Evolutionary conservation across 2,888 invertebrate genomes (phyloP).

Genomic region (Rhamnusium bicolor): DNA sequence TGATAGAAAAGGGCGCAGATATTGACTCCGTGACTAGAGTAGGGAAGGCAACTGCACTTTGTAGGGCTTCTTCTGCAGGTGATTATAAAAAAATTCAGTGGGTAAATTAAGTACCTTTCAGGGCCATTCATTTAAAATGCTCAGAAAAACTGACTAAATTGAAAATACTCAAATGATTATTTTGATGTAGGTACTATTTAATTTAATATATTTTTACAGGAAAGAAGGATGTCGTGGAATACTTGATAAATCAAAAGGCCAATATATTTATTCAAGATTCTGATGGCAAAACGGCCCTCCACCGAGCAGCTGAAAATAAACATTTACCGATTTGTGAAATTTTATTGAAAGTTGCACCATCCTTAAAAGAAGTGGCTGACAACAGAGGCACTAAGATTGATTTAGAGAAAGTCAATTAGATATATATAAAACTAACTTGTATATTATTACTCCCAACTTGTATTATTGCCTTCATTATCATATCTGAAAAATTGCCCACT

Average conservation of each 20-base stretch:
- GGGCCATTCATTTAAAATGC: too few species aligned
- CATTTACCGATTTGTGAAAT: constrained; percentile 48
- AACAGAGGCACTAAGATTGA: constrained; percentile 46
- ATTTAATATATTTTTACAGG: constrained; percentile 70
- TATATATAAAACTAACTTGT: neutral
- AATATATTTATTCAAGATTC: constrained; percentile 78
- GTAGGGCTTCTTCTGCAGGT: constrained; percentile 86
- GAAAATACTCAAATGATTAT: too few species aligned
- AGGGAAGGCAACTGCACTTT: constrained; percentile 86
- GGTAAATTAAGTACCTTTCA: too few species aligned
- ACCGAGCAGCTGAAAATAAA: constrained; percentile 78
- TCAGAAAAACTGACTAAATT: too few species aligned
- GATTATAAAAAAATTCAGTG: neutral
- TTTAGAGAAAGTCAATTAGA: neutral
- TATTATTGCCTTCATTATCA: neutral
- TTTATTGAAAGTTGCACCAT: constrained; percentile 43
- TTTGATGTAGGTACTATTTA: too few species aligned
- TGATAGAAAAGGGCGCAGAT: constrained; percentile 81
- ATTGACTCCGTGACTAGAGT: constrained; percentile 84
- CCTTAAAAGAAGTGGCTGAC: constrained; percentile 47
- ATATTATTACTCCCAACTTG: neutral
- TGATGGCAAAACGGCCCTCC: constrained; percentile 87
- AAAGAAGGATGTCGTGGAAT: constrained; percentile 77
- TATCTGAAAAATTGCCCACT: neutral
- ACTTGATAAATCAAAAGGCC: constrained; percentile 79